Conservation (phyloP, 2,888 invertebrate species). For the Pammene fasciana region DNA sequence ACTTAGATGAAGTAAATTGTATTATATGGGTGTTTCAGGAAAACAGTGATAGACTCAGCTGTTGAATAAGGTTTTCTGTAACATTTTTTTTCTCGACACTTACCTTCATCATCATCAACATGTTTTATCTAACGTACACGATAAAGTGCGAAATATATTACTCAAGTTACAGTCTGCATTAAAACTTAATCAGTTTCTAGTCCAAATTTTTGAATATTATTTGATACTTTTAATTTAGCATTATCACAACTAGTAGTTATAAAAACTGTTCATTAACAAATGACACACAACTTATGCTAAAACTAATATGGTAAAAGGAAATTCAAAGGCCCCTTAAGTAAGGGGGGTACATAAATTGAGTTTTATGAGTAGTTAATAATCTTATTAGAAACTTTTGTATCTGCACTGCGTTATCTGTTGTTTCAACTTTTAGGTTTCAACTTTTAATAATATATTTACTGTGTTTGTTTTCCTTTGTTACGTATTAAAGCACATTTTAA, state of each 20-base stretch:
- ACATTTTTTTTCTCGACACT: too few species aligned
- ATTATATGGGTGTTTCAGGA: not conserved
- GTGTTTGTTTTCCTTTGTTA: not conserved
- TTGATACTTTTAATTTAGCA: too few species aligned
- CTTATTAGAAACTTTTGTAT: constrained; percentile 36
- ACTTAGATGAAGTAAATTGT: not conserved
- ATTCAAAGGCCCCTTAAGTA: constrained; percentile 32
- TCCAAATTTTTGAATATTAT: too few species aligned
- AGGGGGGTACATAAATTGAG: constrained; percentile 30
- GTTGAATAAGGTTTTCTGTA: not conserved
- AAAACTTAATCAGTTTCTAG: too few species aligned
- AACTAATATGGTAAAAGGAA: not conserved
- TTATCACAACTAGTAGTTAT: too few species aligned
- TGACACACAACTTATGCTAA: not conserved
- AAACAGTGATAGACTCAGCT: not conserved
- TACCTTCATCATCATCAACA: too few species aligned
- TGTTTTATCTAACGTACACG: too few species aligned
- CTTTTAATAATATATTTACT: not conserved
- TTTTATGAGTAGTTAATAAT: constrained; percentile 42
- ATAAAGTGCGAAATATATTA: too few species aligned
- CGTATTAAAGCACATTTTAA: not conserved
- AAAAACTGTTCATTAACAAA: not conserved
- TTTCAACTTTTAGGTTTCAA: constrained; percentile 4
- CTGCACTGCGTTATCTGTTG: constrained; percentile 11
- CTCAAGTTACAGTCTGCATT: too few species aligned